These are phyloP conservation scores for Amblyornis subalaris DNA, from an alignment of 2,113 vertebrate species.

Conservation along the genomic window DNA sequence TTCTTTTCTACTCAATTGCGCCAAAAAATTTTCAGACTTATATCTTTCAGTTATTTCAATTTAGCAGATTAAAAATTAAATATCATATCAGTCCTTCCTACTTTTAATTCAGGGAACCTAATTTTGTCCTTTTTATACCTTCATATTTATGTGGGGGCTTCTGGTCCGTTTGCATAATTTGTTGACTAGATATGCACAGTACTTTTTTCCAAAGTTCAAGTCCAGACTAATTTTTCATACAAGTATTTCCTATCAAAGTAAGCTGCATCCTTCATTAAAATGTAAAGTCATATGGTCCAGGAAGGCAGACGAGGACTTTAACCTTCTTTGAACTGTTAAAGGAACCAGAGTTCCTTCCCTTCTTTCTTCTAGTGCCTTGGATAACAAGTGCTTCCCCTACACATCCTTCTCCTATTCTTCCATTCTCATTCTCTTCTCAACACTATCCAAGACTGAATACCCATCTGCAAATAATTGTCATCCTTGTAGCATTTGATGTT, in stretches of 20 bases:
- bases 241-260: background rate
- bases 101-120: background rate
- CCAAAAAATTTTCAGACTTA: background rate
- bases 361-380: background rate
- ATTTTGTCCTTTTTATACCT: background rate
- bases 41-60: background rate
- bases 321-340: background rate
- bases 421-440: background rate
- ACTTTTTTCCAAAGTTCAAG: background rate
- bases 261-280: background rate
- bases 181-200: background rate
- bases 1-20: background rate
- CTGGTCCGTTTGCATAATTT: background rate
- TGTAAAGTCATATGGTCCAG: background rate
- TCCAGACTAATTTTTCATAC: background rate
- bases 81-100: background rate
- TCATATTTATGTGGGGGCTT: background rate
- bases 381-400: background rate
- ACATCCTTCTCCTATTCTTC: background rate
- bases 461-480: background rate
- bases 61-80: background rate
- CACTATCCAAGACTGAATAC: background rate
- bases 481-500: background rate
- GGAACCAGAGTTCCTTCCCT: background rate
- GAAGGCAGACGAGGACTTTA: background rate